Conservation (phyloP, 2,888 invertebrate species). For the Eumacrocentrus americanus region DNA sequence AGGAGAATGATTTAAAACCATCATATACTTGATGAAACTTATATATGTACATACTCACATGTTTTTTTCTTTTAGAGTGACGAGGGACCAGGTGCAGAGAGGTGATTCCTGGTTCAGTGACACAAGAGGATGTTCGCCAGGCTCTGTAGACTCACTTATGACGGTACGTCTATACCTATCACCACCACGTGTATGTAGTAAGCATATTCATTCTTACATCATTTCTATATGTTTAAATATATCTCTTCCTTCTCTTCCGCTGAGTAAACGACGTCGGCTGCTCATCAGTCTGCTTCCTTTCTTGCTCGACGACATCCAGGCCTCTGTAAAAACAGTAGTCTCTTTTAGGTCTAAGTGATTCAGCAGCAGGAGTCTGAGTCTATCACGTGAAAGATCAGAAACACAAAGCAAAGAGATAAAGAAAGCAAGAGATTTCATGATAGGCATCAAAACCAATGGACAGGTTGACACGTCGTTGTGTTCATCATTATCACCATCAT, state of each 20-base stretch:
- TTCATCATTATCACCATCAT: neutral
- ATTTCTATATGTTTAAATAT: constrained; percentile 7
- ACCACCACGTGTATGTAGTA: neutral
- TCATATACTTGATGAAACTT: no score
- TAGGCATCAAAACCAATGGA: neutral
- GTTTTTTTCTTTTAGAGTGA: neutral
- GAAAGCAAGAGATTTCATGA: neutral
- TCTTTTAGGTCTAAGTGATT: constrained; percentile 2
- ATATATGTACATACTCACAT: no score
- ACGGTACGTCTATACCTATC: no score
- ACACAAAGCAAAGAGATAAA: neutral
- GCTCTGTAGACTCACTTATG: constrained; percentile 45
- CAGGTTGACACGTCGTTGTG: neutral
- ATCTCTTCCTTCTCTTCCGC: neutral
- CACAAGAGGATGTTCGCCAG: constrained; percentile 45
- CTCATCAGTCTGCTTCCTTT: constrained; percentile 1
- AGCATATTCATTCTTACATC: neutral
- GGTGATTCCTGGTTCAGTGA: neutral
- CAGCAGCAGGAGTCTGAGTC: neutral
- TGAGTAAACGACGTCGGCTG: neutral
- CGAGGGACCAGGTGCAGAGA: neutral
- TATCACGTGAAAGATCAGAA: no score
- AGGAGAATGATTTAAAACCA: no score
- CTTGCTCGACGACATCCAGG: neutral
- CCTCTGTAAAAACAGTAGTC: neutral